phyloP scores from a whole-genome alignment of 2,888 invertebrate genomes.

The Chymomyza caudatula region DNA sequence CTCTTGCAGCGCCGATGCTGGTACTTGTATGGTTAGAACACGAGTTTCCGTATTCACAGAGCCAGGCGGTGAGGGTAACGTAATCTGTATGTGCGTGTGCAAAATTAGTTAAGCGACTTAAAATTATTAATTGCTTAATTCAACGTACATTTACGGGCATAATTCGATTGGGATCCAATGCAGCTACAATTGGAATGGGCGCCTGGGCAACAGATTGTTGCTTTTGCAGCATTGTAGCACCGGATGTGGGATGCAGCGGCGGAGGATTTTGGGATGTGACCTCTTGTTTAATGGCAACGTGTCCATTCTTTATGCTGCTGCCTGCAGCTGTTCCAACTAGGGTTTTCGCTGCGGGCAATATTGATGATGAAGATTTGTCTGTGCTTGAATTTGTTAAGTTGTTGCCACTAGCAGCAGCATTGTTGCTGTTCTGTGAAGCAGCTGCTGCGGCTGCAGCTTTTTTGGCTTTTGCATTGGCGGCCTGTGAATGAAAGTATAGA shows the following conservation, averaged over 20 bases:
- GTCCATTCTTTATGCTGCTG: constrained; percentile 58
- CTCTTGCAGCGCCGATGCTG: constrained; percentile 89
- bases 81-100: constrained; percentile 81
- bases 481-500: constrained; percentile 49
- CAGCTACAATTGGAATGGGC: constrained; percentile 77
- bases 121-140: neutral
- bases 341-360: constrained; percentile 38
- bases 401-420: constrained; percentile 8
- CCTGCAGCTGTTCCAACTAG: constrained; percentile 25
- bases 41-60: constrained; percentile 83
- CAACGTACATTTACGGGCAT: constrained; percentile 80
- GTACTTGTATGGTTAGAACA: constrained; percentile 93
- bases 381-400: constrained; percentile 22
- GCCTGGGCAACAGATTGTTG: constrained; percentile 65
- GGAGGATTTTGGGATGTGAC: constrained; percentile 69
- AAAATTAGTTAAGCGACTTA: neutral
- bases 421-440: constrained; percentile 62
- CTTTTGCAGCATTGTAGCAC: constrained; percentile 60
- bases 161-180: constrained; percentile 80
- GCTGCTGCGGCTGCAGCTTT: constrained; percentile 76
- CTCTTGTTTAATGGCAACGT: constrained; percentile 63
- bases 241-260: constrained; percentile 68
- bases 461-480: constrained; percentile 76
- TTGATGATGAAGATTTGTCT: constrained; percentile 28
- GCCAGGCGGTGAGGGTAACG: constrained; percentile 86